Evolutionary conservation across 2,113 vertebrate genomes (phyloP), one percentile per base, ranked within the genome.

Genomic region (Gymnogyps californianus): DNA sequence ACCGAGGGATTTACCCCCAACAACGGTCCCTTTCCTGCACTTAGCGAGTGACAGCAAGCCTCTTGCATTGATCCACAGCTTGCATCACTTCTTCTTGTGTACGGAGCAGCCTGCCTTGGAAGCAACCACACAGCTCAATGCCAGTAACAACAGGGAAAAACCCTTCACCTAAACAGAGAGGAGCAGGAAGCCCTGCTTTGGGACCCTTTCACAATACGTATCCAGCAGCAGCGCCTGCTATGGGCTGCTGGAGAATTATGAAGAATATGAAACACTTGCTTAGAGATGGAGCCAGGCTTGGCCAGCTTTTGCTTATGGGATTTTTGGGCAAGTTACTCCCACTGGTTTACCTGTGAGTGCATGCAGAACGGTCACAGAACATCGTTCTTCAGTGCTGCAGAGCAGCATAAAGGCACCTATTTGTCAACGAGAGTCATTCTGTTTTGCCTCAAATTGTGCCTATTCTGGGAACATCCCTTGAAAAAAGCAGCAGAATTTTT

Each of bases 141-240:
- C 54, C 66, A 88, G 81, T 6, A 93, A 72, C 40, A 78, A 52
- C 6, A 77, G 22, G 46, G 81, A 62, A 83, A 94, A 89, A 11
- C 32, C 70, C 67, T 95, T 81, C 77, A 62, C 75, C 82, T 88
- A 70, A 83, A 49, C 46, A 74, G 83, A 77, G 38, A 51, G 52
- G 29, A 76, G 66, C n/a, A 91, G 29, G 36, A 58, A 77, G 38
- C 28, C 34, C 61, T 69, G 74, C 67, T 85, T 62, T 49, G 69
- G 46, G 66, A 80, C n/a, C 16, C 70, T 74, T 90, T 81, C 89
- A 90, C 58, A 81, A 44, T 7, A 51, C 1, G 4, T 19, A 34
- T 10, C 34, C 74, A 83, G 58, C 34, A 91, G 31, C 51, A 88
- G 21, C 2, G 6, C 36, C 47, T 72, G 62, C 67, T 28, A 6